Evolutionary conservation across 2,888 invertebrate genomes (phyloP).

Genomic region (Neria commutata): DNA sequence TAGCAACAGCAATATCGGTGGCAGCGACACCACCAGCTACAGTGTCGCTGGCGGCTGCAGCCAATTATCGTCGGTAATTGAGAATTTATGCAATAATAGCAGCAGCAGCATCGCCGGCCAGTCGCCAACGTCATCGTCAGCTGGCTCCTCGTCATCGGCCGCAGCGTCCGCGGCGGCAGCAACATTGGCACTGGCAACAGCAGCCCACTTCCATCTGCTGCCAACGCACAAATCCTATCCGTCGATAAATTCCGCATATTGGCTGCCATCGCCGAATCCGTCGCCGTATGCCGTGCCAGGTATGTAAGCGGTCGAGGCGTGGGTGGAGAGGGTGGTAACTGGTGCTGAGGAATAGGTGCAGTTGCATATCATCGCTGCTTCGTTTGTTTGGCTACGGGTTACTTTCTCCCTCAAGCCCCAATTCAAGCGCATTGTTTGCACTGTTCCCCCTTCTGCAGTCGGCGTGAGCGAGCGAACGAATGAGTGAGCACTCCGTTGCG

Average conservation of each 20-base stretch:
- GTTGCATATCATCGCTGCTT: constrained; percentile 2
- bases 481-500: constrained; percentile 27
- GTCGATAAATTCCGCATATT: constrained; percentile 82
- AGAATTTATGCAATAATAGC: constrained; percentile 58
- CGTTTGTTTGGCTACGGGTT: background rate
- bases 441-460: background rate
- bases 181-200: constrained; percentile 17
- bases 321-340: too few relatives aligned
- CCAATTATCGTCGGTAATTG: constrained; percentile 60
- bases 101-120: constrained; percentile 35
- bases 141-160: constrained; percentile 4
- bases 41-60: constrained; percentile 38
- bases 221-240: constrained; percentile 68
- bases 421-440: background rate
- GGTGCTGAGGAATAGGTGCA: too few relatives aligned
- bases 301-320: constrained; percentile 54
- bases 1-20: constrained; percentile 35
- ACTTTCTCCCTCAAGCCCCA: too few relatives aligned
- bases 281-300: constrained; percentile 85
- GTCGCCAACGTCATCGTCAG: constrained; percentile 6
- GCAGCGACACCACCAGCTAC: constrained; percentile 28
- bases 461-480: background rate
- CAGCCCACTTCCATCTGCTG: constrained; percentile 32
- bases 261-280: constrained; percentile 80
- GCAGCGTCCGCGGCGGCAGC: background rate